Percentiles rank a stretch among this genome's conserved stretches.
These are phyloP conservation scores for Siniperca obscura DNA, from an alignment of 2,797 vertebrate species.

Conservation along the genomic window DNA sequence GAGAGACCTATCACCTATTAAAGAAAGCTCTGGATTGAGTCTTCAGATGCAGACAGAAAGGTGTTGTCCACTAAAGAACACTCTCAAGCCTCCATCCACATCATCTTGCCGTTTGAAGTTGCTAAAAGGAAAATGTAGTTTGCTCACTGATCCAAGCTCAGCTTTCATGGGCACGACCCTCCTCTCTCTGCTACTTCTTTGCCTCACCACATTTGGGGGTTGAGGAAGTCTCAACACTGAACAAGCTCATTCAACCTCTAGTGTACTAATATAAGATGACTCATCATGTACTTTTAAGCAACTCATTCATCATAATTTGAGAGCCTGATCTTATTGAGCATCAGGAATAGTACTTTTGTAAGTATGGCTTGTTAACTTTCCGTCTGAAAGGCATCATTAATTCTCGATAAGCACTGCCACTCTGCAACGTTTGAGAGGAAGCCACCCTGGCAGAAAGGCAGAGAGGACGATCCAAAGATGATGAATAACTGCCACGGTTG, in stretches of 20 bases:
- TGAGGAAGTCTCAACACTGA: constrained; percentile 19
- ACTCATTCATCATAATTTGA: constrained; percentile 59
- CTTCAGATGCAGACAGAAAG: constrained; percentile 22
- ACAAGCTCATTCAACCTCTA: constrained; percentile 24
- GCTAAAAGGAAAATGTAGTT: constrained; percentile 73
- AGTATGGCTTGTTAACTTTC: constrained; percentile 63
- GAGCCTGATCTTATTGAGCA: constrained; percentile 40
- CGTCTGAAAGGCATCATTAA: constrained; percentile 69
- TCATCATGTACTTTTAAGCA: constrained; percentile 65
- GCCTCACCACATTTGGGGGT: constrained; percentile 11
- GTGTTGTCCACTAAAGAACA: constrained; percentile 35
- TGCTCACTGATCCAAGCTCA: constrained; percentile 63
- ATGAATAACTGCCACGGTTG: not conserved
- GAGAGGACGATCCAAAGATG: constrained; percentile 1
- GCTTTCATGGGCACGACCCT: constrained; percentile 23
- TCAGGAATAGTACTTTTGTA: constrained; percentile 43
- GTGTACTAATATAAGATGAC: constrained; percentile 54
- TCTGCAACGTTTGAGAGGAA: constrained; percentile 47
- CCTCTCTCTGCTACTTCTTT: constrained; percentile 24
- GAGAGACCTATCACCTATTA: constrained; percentile 16
- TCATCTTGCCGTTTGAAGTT: constrained; percentile 40
- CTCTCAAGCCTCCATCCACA: constrained; percentile 8
- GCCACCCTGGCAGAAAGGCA: constrained; percentile 38
- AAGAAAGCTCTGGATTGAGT: constrained; percentile 18
- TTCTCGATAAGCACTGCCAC: constrained; percentile 68